Base-by-base conservation (phyloP, 2,888 invertebrate genomes). In the Spodoptera littoralis region DNA sequence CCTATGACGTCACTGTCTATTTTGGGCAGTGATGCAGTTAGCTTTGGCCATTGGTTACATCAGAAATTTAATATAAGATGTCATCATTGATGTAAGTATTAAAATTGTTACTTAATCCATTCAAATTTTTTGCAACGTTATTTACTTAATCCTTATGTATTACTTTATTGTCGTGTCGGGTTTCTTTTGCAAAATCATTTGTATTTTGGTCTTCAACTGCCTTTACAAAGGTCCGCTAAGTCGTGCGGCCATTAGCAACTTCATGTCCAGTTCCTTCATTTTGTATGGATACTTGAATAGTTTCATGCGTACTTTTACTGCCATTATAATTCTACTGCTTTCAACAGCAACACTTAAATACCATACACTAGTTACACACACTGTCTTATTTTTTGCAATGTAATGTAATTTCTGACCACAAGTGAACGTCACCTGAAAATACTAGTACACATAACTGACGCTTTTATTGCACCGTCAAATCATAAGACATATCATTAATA, bases 11-110 rank as follows among this genome's bases (percentile, higher is more conserved):
- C 77, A 70, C 63, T 57, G 47, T 65, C 74, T 80, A 77, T 79
- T 76, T 80, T 77, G 46, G 57, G 73, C 58, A 63, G 64, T 81
- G 79, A 78, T 77, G 79, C 74, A 77, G 75, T 68, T 69, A 70
- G 47, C 57, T 57, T 60, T 45, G 43, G 55, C 56, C 41, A 60
- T 46, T 60, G 50, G 62, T 65, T 76, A 64, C 73, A 69, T 73
- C 68, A 73, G 56, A 70, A 65, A 65, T 49, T 54, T 52, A 58
- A 60, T 60, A 44, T 36, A 54, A 57, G 60, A 74, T 80, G 71
- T 69, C 66, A 76, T 77, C 77, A 70, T 64, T 76, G 56, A 27
- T 65, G 57, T 52, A 52, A 67, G 58, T 51, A 46, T 51, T 52
- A 58, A 73, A 42, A 63, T 36, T 55, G 18, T 67, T 65, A 60